Evolutionary conservation across 2,797 vertebrate genomes (phyloP).

Genomic region (Vultur gryphus): DNA sequence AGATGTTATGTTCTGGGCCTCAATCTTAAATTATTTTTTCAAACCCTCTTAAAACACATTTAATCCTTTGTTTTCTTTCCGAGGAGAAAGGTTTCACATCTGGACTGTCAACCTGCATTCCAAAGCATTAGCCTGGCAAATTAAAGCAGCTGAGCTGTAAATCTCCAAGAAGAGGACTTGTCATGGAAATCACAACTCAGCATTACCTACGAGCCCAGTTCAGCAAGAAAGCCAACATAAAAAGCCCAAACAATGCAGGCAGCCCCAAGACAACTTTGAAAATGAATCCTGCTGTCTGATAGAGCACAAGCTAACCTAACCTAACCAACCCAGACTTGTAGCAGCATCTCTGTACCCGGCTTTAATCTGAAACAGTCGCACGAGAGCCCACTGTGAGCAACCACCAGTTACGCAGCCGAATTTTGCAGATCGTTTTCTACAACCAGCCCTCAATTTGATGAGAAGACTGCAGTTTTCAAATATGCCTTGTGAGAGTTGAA

Average conservation of each 20-base stretch:
- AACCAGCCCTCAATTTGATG: neutral
- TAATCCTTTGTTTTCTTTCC: slow-evolving; percentile 61
- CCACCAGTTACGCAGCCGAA: accelerated
- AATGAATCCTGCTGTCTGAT: neutral
- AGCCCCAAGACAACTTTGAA: neutral
- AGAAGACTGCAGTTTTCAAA: neutral
- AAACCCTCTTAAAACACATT: slow-evolving; percentile 33
- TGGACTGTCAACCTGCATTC: slow-evolving; percentile 71
- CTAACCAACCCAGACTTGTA: neutral
- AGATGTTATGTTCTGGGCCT: neutral
- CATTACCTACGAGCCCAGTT: neutral
- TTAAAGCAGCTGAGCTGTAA: slow-evolving; percentile 62
- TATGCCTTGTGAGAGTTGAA: accelerated
- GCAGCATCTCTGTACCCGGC: neutral
- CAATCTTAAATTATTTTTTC: slow-evolving; percentile 47
- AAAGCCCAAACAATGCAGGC: neutral
- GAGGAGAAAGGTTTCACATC: slow-evolving; percentile 65
- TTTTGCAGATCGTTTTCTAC: neutral
- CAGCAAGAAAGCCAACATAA: neutral
- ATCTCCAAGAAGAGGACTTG: slow-evolving; percentile 47
- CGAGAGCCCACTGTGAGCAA: neutral
- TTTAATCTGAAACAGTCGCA: neutral
- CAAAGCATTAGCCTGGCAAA: slow-evolving; percentile 63
- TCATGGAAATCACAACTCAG: slow-evolving; percentile 47
- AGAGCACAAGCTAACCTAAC: neutral